These are phyloP conservation scores for Leucoma salicis DNA, from an alignment of 2,888 invertebrate genomes.

Conservation along the genomic window DNA sequence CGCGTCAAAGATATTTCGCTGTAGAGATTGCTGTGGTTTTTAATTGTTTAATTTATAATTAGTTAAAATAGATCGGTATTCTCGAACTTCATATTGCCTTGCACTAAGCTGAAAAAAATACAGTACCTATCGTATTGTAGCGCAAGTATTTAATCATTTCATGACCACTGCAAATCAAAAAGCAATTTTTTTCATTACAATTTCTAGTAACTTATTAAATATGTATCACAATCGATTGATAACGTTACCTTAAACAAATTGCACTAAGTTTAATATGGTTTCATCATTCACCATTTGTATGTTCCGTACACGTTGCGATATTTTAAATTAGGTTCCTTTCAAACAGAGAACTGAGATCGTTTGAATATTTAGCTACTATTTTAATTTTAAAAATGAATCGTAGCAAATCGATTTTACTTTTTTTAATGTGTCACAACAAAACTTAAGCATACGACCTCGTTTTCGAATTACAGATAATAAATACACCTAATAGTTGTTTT, in stretches of 20 bases:
- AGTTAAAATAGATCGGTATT: too few species aligned
- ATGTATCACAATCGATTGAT: slow-evolving; percentile 76
- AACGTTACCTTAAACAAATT: slow-evolving; percentile 44
- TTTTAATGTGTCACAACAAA: slow-evolving; percentile 5
- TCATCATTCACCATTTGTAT: slow-evolving; percentile 12
- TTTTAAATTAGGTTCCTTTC: slow-evolving; percentile 23
- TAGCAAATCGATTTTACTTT: background rate
- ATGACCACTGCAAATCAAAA: background rate
- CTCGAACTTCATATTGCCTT: too few species aligned
- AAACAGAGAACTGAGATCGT: slow-evolving; percentile 12
- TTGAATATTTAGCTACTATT: slow-evolving; percentile 9
- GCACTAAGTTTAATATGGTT: slow-evolving; percentile 29
- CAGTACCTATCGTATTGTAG: background rate
- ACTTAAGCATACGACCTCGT: slow-evolving; percentile 3
- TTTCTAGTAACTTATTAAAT: slow-evolving; percentile 41
- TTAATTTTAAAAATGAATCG: slow-evolving; percentile 5
- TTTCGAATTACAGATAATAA: slow-evolving; percentile 8
- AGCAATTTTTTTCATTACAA: background rate
- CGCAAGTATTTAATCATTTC: slow-evolving; percentile 1
- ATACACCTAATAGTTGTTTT: background rate
- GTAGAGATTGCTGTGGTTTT: too few species aligned
- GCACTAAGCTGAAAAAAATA: background rate
- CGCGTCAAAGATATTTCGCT: too few species aligned
- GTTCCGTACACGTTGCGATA: slow-evolving; percentile 18
- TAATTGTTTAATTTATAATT: too few species aligned